Percentiles rank a stretch among this genome's conserved stretches.
Evolutionary conservation across 2,113 vertebrate genomes (phyloP).

Genomic region (Apus apus): DNA sequence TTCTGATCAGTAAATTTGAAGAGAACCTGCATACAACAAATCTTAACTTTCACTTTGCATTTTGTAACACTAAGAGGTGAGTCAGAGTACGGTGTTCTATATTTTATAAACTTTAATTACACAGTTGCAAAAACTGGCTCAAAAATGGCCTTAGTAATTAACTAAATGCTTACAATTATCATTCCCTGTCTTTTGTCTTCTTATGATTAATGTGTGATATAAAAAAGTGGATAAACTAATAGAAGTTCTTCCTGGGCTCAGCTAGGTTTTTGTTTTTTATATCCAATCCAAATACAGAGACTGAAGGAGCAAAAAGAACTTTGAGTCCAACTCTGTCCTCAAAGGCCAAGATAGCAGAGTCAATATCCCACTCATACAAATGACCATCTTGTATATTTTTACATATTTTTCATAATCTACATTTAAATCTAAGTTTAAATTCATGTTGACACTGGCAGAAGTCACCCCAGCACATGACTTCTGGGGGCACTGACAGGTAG

Average conservation of each 20-base stretch:
- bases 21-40: background rate
- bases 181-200: background rate
- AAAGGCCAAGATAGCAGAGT: background rate
- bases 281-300: background rate
- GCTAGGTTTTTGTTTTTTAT: background rate
- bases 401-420: background rate
- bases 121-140: background rate
- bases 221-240: background rate
- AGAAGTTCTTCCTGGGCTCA: background rate
- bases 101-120: background rate
- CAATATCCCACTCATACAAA: background rate
- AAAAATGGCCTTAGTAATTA: background rate
- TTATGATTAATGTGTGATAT: background rate
- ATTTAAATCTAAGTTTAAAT: background rate
- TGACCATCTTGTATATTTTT: background rate
- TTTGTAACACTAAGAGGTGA: background rate
- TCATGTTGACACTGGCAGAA: background rate
- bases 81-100: background rate
- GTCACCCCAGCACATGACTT: accelerated
- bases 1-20: background rate
- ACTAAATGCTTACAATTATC: background rate
- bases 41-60: background rate
- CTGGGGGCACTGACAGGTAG: background rate
- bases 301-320: background rate
- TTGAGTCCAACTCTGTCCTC: background rate